phyloP scores from a whole-genome alignment of 2,113 vertebrate genomes.

The Tachuris rubrigastra region DNA sequence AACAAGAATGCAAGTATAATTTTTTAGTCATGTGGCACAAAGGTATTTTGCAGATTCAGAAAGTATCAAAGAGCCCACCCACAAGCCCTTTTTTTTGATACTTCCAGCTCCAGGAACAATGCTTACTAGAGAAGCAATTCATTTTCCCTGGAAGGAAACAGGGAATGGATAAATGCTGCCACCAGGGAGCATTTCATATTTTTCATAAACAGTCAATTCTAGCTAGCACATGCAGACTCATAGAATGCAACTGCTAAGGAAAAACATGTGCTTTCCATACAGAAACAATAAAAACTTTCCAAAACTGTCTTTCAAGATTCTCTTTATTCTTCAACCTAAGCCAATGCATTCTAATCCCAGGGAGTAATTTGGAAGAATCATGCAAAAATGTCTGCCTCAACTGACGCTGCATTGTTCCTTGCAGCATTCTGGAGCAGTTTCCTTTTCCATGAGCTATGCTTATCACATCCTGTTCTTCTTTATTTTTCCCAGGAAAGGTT shows the following conservation, averaged over 20 bases:
- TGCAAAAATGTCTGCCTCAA: neutral
- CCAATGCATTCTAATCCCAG: neutral
- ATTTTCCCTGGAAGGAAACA: neutral
- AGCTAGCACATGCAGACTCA: neutral
- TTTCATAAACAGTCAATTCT: neutral
- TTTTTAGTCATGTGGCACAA: neutral
- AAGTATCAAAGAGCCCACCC: neutral
- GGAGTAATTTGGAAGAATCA: neutral
- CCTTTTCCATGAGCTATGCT: neutral
- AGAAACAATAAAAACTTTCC: neutral
- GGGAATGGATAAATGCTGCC: neutral
- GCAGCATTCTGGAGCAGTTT: neutral
- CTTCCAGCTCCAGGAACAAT: neutral
- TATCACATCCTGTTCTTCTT: neutral
- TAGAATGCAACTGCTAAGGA: neutral
- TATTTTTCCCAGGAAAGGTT: neutral
- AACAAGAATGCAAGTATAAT: neutral
- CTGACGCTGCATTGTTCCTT: neutral
- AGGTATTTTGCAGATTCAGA: neutral
- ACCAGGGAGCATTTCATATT: neutral
- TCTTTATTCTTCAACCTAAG: neutral
- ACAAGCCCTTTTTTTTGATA: neutral
- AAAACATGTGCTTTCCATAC: slow-evolving; percentile 1
- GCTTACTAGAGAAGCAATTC: neutral
- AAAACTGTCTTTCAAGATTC: neutral